These are phyloP conservation scores for Myotis planiceps DNA, from an alignment of 2,797 vertebrate species.

Conservation along the genomic window DNA sequence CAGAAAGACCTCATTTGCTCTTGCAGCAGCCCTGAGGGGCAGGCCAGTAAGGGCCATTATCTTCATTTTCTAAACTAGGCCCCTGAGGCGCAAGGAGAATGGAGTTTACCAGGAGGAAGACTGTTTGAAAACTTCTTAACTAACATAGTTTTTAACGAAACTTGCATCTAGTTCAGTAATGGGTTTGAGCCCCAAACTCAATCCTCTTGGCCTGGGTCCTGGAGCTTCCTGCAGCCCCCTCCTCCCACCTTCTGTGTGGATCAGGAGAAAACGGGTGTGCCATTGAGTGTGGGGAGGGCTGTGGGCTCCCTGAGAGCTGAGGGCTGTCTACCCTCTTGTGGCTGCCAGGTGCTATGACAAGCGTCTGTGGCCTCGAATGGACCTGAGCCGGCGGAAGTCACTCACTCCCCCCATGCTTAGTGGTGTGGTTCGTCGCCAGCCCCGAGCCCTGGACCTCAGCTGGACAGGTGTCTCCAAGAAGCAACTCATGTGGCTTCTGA, in stretches of 20 bases:
- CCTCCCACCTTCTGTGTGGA: background rate
- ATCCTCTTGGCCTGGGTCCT: background rate
- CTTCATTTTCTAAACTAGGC: constrained; percentile 35
- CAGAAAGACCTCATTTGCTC: constrained; percentile 56
- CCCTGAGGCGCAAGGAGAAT: constrained; percentile 21
- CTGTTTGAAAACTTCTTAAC: too few species aligned
- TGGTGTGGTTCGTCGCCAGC: constrained; percentile 94
- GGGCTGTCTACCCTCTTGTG: constrained; percentile 59
- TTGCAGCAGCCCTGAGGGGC: background rate
- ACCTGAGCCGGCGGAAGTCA: constrained; percentile 93
- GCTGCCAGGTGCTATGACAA: constrained; percentile 93
- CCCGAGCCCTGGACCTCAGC: constrained; percentile 93
- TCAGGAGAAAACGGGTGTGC: background rate
- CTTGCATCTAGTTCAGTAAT: background rate
- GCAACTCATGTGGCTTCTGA: constrained; percentile 96
- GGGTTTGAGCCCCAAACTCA: background rate
- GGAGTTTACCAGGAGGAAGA: constrained; percentile 24
- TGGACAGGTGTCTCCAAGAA: constrained; percentile 97
- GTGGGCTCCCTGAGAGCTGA: background rate
- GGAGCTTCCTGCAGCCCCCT: background rate
- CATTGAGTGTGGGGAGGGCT: background rate
- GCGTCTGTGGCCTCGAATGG: constrained; percentile 93
- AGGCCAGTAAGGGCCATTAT: background rate
- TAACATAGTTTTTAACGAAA: too few species aligned
- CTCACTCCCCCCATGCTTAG: constrained; percentile 96